Conservation (phyloP, 2,113 vertebrate genomes). For the Phylloscopus trochilus region DNA sequence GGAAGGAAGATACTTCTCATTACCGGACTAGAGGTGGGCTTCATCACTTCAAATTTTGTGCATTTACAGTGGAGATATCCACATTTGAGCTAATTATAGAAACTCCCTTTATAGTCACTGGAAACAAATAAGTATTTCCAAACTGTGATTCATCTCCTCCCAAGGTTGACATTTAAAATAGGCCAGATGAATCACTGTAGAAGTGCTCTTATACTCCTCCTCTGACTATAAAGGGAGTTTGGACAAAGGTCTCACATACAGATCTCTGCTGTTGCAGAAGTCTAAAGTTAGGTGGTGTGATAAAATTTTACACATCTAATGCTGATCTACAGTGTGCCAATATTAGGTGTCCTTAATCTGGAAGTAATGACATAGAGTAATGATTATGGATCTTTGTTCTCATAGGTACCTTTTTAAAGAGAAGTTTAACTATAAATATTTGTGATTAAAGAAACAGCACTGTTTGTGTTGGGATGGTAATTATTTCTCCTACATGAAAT, state of each 20-base stretch:
- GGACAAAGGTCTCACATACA: background rate
- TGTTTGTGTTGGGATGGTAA: background rate
- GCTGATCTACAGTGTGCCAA: background rate
- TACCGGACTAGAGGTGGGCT: background rate
- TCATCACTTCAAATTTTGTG: background rate
- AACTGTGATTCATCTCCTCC: constrained; percentile 20
- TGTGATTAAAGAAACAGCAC: background rate
- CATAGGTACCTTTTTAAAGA: background rate
- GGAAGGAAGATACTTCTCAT: background rate
- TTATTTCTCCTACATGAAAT: background rate
- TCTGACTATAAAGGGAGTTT: background rate
- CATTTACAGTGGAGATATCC: background rate
- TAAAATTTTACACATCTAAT: background rate
- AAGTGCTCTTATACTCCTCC: background rate
- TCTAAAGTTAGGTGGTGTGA: background rate
- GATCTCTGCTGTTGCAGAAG: background rate
- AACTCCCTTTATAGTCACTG: background rate
- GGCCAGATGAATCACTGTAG: background rate
- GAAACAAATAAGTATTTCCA: background rate
- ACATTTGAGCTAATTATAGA: background rate
- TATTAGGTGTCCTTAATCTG: background rate
- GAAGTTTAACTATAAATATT: background rate
- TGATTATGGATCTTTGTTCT: background rate
- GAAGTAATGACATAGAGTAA: background rate
- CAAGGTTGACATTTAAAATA: background rate